Conservation (phyloP, 1,140 invertebrate species). For the Drosophila carrolli region DNA sequence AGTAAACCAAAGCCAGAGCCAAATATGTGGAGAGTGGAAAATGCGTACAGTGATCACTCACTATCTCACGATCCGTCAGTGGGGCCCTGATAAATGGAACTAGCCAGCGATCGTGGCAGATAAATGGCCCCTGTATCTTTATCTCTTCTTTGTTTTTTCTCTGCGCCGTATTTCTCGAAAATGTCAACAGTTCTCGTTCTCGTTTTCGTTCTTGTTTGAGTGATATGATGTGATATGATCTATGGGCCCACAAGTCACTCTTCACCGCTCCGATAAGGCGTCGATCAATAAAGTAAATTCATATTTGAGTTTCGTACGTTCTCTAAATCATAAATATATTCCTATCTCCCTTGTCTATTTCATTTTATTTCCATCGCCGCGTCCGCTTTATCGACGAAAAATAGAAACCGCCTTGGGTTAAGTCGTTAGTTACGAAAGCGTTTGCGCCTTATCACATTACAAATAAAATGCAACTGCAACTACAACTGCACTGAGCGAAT, state of each 20-base stretch:
- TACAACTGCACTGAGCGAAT: conserved; percentile 8
- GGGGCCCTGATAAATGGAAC: conserved; percentile 34
- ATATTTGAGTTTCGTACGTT: conserved; percentile 10
- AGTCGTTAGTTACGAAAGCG: conserved; percentile 51
- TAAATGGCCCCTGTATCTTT: conserved; percentile 18
- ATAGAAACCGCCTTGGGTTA: conserved; percentile 11
- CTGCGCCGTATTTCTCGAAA: background rate
- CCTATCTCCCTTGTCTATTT: conserved; percentile 8
- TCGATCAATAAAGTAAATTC: conserved; percentile 25
- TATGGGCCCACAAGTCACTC: conserved; percentile 7
- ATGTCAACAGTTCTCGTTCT: conserved; percentile 5
- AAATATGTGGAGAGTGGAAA: conserved; percentile 10
- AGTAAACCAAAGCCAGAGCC: conserved; percentile 19
- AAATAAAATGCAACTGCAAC: conserved; percentile 66
- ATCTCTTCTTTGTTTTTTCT: background rate
- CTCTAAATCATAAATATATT: conserved; percentile 29
- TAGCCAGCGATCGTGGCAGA: conserved; percentile 31
- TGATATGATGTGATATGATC: conserved; percentile 2
- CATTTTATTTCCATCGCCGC: conserved; percentile 10
- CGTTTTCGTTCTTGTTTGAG: background rate
- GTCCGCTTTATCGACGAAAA: conserved; percentile 50
- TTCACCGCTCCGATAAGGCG: background rate
- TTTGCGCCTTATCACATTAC: conserved; percentile 70
- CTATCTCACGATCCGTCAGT: conserved; percentile 41
- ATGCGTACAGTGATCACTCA: conserved; percentile 21